These are phyloP conservation scores for Macrosiphum euphorbiae DNA, from an alignment of 2,888 invertebrate genomes.

Conservation along the genomic window DNA sequence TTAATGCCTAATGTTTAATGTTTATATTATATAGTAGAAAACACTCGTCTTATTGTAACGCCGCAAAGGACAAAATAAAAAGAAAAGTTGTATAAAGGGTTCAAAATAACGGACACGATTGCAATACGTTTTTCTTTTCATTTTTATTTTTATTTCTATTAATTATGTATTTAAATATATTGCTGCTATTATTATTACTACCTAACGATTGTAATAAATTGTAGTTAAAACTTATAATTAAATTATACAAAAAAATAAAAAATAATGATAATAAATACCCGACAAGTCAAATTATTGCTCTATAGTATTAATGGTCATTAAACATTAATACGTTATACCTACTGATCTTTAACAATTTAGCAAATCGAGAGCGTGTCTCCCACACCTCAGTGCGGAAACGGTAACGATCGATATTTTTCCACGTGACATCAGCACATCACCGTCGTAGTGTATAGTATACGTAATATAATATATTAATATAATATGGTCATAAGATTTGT, in stretches of 20 bases:
- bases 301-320: background rate
- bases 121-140: slow-evolving; percentile 55
- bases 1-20: slow-evolving; percentile 40
- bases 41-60: slow-evolving; percentile 37
- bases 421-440: background rate
- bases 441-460: background rate
- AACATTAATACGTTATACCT: too few species aligned
- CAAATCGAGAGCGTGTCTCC: background rate
- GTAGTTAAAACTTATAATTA: slow-evolving; percentile 61
- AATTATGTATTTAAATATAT: slow-evolving; percentile 52
- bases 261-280: background rate
- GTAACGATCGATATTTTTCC: background rate
- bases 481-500: background rate
- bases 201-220: slow-evolving; percentile 57
- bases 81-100: slow-evolving; percentile 39
- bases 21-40: slow-evolving; percentile 44
- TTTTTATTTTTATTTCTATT: slow-evolving; percentile 34
- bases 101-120: slow-evolving; percentile 51
- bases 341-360: background rate
- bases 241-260: slow-evolving; percentile 20
- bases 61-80: background rate
- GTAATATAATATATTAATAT: background rate
- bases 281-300: background rate
- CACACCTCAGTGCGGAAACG: background rate
- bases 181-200: slow-evolving; percentile 57